Conservation (phyloP, 2,113 vertebrate species). For the Misgurnus mizolepis region DNA sequence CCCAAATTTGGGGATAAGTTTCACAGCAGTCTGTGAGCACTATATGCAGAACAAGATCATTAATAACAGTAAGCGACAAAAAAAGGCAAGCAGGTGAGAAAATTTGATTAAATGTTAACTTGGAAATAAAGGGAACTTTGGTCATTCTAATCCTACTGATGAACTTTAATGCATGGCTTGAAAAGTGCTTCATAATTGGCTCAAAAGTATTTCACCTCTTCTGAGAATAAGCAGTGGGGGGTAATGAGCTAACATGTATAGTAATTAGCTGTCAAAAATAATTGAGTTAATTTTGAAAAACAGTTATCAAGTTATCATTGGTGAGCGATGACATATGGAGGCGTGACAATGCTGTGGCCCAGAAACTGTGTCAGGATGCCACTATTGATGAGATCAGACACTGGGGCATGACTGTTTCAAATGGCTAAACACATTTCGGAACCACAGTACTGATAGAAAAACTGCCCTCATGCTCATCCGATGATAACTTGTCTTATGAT, state of each 20-base stretch:
- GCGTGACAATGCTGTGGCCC: conserved; percentile 60
- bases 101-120: background rate
- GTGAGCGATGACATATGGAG: conserved; percentile 69
- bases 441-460: background rate
- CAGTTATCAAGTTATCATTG: conserved; percentile 60
- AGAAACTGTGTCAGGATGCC: conserved; percentile 16
- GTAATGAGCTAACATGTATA: conserved; percentile 60
- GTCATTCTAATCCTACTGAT: conserved; percentile 1
- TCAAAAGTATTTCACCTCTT: conserved; percentile 37
- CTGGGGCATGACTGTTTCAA: background rate
- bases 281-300: conserved; percentile 68
- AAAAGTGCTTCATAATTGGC: conserved; percentile 38
- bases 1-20: conserved; percentile 16
- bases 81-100: conserved; percentile 2
- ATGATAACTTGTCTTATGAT: background rate
- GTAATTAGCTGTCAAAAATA: conserved; percentile 74
- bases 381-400: conserved; percentile 8
- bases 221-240: background rate
- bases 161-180: conserved; percentile 11
- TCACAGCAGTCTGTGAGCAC: conserved; percentile 17
- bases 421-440: background rate
- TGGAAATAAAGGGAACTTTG: background rate
- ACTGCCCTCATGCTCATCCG: background rate
- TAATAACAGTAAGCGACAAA: conserved; percentile 38
- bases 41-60: conserved; percentile 29